These are phyloP conservation scores for Drosophila macrospina DNA, from an alignment of 2,888 invertebrate species.

Conservation along the genomic window DNA sequence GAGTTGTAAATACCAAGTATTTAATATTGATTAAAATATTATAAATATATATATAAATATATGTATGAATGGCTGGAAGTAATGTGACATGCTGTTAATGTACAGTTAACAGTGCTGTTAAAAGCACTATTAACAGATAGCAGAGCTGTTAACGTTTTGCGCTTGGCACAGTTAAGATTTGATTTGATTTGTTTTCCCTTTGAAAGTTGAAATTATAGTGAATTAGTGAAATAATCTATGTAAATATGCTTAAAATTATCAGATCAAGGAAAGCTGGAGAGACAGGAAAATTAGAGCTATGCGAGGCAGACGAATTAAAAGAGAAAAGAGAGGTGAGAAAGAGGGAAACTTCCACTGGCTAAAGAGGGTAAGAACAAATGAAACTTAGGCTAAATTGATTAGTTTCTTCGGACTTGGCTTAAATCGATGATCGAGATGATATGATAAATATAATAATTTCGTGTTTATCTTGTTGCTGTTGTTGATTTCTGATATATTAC, in stretches of 20 bases:
- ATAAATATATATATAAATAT: constrained; percentile 1
- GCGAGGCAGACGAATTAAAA: constrained; percentile 10
- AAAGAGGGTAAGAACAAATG: not conserved
- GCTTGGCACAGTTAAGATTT: constrained; percentile 51
- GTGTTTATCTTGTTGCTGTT: constrained; percentile 15
- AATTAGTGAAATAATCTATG: constrained; percentile 4
- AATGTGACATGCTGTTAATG: constrained; percentile 51
- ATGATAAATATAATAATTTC: constrained; percentile 4
- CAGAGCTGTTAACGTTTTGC: constrained; percentile 29
- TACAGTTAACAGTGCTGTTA: constrained; percentile 9
- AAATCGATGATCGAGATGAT: constrained; percentile 5
- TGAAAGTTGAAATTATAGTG: not conserved
- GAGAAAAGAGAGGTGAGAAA: not conserved
- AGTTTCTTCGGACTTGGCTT: not conserved
- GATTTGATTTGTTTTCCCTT: constrained; percentile 9
- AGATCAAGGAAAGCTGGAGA: not conserved
- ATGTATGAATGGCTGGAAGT: constrained; percentile 6
- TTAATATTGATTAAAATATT: constrained; percentile 17
- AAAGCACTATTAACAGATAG: constrained; percentile 15
- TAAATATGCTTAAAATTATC: constrained; percentile 5
- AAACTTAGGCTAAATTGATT: constrained; percentile 14
- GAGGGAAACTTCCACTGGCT: constrained; percentile 4
- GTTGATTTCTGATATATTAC: constrained; percentile 58
- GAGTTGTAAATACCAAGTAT: constrained; percentile 35
- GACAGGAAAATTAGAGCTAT: constrained; percentile 1